phyloP scores from a whole-genome alignment of 2,113 vertebrate genomes.

The Cygnus buccinator region DNA sequence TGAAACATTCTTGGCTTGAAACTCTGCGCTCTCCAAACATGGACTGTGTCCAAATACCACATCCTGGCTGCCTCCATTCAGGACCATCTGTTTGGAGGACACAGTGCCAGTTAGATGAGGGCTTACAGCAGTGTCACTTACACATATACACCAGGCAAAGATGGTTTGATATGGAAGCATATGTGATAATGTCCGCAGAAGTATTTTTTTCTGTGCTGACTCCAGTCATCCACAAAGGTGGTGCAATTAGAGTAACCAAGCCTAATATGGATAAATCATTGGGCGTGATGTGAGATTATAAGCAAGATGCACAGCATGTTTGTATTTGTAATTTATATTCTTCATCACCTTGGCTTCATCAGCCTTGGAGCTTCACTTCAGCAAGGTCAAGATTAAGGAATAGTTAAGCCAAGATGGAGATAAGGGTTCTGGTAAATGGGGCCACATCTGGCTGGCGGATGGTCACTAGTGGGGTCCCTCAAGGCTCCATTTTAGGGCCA shows the following conservation, averaged over 20 bases:
- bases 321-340: not conserved
- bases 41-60: not conserved
- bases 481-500: too few relatives aligned
- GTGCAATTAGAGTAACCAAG: not conserved
- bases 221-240: not conserved
- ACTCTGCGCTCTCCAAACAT: not conserved
- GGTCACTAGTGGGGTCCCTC: too few relatives aligned
- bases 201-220: not conserved
- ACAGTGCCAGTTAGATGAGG: not conserved
- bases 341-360: not conserved
- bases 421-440: too few relatives aligned
- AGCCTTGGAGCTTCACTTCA: not conserved
- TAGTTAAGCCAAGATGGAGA: not conserved
- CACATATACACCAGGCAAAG: not conserved
- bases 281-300: not conserved
- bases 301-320: not conserved
- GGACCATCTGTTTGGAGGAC: slow-evolving; percentile 2
- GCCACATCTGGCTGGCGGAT: too few relatives aligned
- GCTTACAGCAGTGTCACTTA: not conserved
- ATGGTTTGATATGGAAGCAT: not conserved
- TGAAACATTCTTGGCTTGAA: slow-evolving; percentile 15
- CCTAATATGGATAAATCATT: not conserved
- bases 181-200: not conserved
- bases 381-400: not conserved
- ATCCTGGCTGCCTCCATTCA: not conserved